Base-by-base conservation (phyloP, 2,113 vertebrate genomes). In the Myiagra hebetior region DNA sequence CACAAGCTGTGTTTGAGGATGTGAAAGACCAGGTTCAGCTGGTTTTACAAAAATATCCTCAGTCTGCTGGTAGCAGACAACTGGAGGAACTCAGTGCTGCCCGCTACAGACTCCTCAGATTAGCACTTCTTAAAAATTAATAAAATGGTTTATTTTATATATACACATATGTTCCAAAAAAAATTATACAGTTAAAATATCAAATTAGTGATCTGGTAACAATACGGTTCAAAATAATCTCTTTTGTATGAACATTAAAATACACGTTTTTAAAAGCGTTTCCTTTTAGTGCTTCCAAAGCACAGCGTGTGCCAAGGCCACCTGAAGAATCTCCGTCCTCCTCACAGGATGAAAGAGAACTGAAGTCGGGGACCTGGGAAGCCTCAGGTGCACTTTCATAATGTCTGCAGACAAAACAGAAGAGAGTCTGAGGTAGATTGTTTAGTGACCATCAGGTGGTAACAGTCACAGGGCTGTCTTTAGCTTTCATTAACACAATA, bases 151-250 rank as follows among this genome's bases (percentile, higher is more conserved):
- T 98, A 98, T 98, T 99, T 98, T 93, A 95, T 97, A 98, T 98
- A 98, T 98, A 98, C 98, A 98, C 98, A 98, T 97, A 98, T 98
- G 98, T 97, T 98, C 98, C 97, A 99, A 99, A 99, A 95, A 95
- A 97, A 97, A 98, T 98, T 98, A 98, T 98, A 98, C 97, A 98
- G 98, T 98, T 98, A 97, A 99, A 99, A 99, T 99, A 99, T 97
- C 97, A 98, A 98, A 98, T 98, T 98, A 98, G 97, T 98, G 98
- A 98, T 99, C 98, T 98, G 98, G 98, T 98, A 99, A 98, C 98
- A 99, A 99, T 98, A 98, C 97, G 98, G 98, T 98, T 98, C 98
- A 99, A 99, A 99, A 99, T 99, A 99, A 98, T 99, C 98, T 98
- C 98, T 98, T 98, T 98, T 97, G 97, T 99, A 99, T 99, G 98